A percentile compares a stretch with the other conserved stretches of the same genome.
Evolutionary conservation across 2,888 invertebrate genomes (phyloP).

Genomic region (Dromius quadrimaculatus): DNA sequence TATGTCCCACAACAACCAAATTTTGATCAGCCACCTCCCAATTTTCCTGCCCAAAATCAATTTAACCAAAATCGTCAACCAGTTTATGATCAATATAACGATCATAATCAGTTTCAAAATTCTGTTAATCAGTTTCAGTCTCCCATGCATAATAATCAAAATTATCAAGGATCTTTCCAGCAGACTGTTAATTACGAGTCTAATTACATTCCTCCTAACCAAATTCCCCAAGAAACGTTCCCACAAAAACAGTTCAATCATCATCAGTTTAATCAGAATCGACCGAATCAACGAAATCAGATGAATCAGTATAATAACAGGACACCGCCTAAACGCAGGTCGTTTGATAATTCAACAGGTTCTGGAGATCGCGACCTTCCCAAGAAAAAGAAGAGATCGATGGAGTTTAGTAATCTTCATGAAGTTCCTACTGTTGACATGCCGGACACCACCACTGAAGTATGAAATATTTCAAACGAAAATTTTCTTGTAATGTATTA

Average conservation of each 20-base stretch:
- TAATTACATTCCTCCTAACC: slow-evolving; percentile 34
- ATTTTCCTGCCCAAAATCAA: slow-evolving; percentile 41
- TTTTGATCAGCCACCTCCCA: not conserved
- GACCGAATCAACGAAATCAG: slow-evolving; percentile 4
- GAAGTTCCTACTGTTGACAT: slow-evolving; percentile 57
- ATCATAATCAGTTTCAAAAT: slow-evolving; percentile 13
- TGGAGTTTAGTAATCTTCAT: slow-evolving; percentile 56
- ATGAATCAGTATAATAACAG: slow-evolving; percentile 53
- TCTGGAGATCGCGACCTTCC: slow-evolving; percentile 52
- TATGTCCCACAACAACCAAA: slow-evolving; percentile 6
- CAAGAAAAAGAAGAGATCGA: slow-evolving; percentile 56
- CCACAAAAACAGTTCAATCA: slow-evolving; percentile 46
- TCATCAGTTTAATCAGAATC: slow-evolving; percentile 30
- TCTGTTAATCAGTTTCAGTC: slow-evolving; percentile 3
- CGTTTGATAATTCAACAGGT: slow-evolving; percentile 37
- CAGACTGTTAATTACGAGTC: slow-evolving; percentile 41
- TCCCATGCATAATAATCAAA: slow-evolving; percentile 22
- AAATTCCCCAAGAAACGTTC: slow-evolving; percentile 35
- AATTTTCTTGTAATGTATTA: not conserved
- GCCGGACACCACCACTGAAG: slow-evolving; percentile 54
- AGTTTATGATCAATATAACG: slow-evolving; percentile 17
- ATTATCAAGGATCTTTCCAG: slow-evolving; percentile 42
- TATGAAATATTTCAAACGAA: slow-evolving; percentile 36
- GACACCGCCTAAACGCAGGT: slow-evolving; percentile 42
- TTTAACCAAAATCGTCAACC: slow-evolving; percentile 53